A percentile compares a stretch with the other conserved stretches of the same genome.
Conservation (phyloP, 2,797 vertebrate species). For the Melanotaenia boesemani region DNA sequence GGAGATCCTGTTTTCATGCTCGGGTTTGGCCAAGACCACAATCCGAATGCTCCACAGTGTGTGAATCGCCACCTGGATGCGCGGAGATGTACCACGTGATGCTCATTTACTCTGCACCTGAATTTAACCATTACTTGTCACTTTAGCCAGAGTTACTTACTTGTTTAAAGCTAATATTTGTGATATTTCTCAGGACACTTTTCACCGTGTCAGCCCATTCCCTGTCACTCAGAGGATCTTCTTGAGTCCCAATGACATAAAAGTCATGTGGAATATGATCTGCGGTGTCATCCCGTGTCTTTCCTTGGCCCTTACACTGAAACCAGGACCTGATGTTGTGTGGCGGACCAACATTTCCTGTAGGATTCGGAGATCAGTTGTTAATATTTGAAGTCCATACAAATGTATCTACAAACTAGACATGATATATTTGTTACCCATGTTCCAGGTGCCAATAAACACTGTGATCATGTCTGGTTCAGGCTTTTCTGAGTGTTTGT, state of each 20-base stretch:
- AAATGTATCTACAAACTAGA: not conserved
- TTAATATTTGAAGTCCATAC: not conserved
- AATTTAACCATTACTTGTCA: not conserved
- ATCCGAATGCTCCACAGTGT: slow-evolving; percentile 98
- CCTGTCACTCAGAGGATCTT: slow-evolving; percentile 93
- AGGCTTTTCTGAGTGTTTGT: slow-evolving; percentile 94
- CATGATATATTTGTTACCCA: slow-evolving; percentile 85
- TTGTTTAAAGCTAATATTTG: slow-evolving; percentile 94
- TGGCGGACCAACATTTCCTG: slow-evolving; percentile 91
- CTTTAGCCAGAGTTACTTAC: slow-evolving; percentile 68
- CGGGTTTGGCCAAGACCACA: slow-evolving; percentile 92
- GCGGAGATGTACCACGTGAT: not conserved
- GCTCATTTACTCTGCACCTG: not conserved
- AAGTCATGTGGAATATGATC: slow-evolving; percentile 97
- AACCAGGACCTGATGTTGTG: slow-evolving; percentile 95
- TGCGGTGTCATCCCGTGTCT: slow-evolving; percentile 93
- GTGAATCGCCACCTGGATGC: slow-evolving; percentile 90
- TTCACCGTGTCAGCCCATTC: slow-evolving; percentile 93
- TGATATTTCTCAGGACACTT: slow-evolving; percentile 90
- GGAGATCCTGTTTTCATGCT: slow-evolving; percentile 97
- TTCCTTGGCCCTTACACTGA: slow-evolving; percentile 96
- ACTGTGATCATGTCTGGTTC: slow-evolving; percentile 98
- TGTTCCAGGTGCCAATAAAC: slow-evolving; percentile 99
- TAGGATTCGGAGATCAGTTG: not conserved
- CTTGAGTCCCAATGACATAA: slow-evolving; percentile 97